These are phyloP conservation scores for Rosalia funebris DNA, from an alignment of 2,888 invertebrate species.

Conservation along the genomic window DNA sequence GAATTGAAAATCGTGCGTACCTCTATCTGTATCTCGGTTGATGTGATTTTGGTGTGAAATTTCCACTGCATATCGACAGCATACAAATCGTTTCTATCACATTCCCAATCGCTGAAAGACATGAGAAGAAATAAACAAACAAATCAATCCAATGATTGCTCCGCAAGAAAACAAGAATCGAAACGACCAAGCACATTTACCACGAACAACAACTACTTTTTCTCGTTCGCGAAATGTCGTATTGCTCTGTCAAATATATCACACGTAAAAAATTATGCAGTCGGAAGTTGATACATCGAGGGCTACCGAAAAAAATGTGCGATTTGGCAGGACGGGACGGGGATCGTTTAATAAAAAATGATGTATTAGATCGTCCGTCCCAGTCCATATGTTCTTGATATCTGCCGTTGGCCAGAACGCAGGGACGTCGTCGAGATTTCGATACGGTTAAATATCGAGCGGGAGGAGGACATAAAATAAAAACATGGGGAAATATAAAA, in stretches of 20 bases:
- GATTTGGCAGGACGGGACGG: slow-evolving; percentile 1
- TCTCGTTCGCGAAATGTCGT: slow-evolving; percentile 7
- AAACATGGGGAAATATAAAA: too few relatives aligned
- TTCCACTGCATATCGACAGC: too few relatives aligned
- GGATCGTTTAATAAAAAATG: slow-evolving; percentile 25
- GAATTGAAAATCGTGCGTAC: too few relatives aligned
- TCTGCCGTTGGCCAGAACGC: slow-evolving; percentile 2
- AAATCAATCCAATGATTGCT: too few relatives aligned
- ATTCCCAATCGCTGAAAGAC: too few relatives aligned
- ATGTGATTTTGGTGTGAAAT: too few relatives aligned
- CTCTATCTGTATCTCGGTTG: too few relatives aligned
- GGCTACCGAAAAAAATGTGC: not conserved
- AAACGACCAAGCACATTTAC: not conserved
- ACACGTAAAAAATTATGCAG: slow-evolving; percentile 12
- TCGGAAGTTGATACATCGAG: slow-evolving; percentile 15
- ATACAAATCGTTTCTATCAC: too few relatives aligned
- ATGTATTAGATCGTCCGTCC: slow-evolving; percentile 4
- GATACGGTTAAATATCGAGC: too few relatives aligned
- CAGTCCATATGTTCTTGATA: slow-evolving; percentile 18
- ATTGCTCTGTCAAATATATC: slow-evolving; percentile 7
- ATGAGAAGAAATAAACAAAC: too few relatives aligned
- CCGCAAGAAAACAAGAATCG: not conserved
- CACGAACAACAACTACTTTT: not conserved
- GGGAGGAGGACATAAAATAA: too few relatives aligned
- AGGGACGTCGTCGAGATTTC: not conserved